A percentile compares a stretch with the other conserved stretches of the same genome.
Evolutionary conservation across 2,888 invertebrate genomes (phyloP).

Genomic region (Leucophora obtusa): DNA sequence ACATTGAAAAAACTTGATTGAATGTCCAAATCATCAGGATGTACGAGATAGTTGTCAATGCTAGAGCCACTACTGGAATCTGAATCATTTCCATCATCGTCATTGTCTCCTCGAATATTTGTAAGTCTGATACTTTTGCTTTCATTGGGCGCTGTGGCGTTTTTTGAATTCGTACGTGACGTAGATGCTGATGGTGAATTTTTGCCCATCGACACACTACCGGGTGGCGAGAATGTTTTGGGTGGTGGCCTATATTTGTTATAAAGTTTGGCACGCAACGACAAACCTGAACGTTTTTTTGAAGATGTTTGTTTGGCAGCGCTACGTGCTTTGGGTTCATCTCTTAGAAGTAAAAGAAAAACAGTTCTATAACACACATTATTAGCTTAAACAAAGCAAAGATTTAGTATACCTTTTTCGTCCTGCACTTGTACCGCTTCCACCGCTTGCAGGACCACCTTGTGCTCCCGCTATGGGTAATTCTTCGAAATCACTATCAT

Average conservation of each 20-base stretch:
- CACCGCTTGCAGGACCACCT: conserved; percentile 62
- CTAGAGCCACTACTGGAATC: conserved; percentile 75
- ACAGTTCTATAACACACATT: not conserved
- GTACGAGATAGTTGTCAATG: conserved; percentile 80
- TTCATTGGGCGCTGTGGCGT: conserved; percentile 74
- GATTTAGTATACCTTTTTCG: conserved; percentile 66
- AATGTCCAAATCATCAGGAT: conserved; percentile 80
- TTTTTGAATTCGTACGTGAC: conserved; percentile 73
- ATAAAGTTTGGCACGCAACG: conserved; percentile 73
- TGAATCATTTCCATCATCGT: conserved; percentile 64
- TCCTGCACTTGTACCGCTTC: conserved; percentile 45
- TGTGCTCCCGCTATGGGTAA: conserved; percentile 58
- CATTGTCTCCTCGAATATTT: conserved; percentile 33
- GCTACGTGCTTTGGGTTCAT: conserved; percentile 61
- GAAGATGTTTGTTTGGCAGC: conserved; percentile 68
- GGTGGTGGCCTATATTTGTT: conserved; percentile 76
- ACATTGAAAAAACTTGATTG: conserved; percentile 80
- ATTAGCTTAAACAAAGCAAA: not conserved
- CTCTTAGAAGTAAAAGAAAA: conserved; percentile 27
- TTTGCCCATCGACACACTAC: conserved; percentile 51
- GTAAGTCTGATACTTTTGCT: conserved; percentile 62
- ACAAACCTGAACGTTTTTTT: conserved; percentile 72
- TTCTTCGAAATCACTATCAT: conserved; percentile 75
- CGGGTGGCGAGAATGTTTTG: conserved; percentile 71
- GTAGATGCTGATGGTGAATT: conserved; percentile 73